Evolutionary conservation across 2,888 invertebrate species (phyloP), one percentile per base, ranked within the genome.

Genomic region (Tiliacea aurago): DNA sequence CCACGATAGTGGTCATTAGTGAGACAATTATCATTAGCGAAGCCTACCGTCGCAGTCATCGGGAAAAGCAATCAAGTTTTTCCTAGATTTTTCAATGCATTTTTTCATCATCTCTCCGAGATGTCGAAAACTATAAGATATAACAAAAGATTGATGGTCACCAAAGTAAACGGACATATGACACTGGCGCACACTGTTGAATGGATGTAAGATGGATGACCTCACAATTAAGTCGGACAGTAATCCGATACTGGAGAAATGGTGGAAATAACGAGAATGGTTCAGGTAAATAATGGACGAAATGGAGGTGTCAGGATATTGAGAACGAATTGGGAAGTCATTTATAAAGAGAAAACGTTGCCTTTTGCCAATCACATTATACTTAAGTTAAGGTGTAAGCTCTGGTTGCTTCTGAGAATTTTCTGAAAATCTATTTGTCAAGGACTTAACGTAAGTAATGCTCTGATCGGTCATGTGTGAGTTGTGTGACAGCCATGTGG

Each of bases 141-240:
- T 23, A 65, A 62, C 55, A 81, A 65, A 23, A 71, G 68, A 71
- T 63, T 45, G 55, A 66, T 69, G 51, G 47, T 23, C 62, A 51
- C 43, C 49, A 55, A 81, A 73, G 61, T 43, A 71, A 76, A 84
- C 41, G 18, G 71, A 70, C 56, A 58, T 11, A 37, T n/a, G 78
- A 80, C 80, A 80, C 78, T 69, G 53, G 58, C 62, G 72, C 61
- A 59, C 73, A 80, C 76, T 72, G 55, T 55, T 86, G 76, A 86
- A 82, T 84, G 78, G 71, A 33, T 71, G 70, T 66, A 84, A 84
- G 86, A 89, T 84, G 79, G 74, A 88, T 89, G 82, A 83, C 78
- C 73, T 49, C 80, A 70, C 82, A 81, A 88, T 81, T 70, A 77
- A 73, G 71, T 67, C 15, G 63, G 84, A 85, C 87, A 84, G 84